phyloP scores from a whole-genome alignment of 2,113 vertebrate genomes.

The Caranx melampygus region DNA sequence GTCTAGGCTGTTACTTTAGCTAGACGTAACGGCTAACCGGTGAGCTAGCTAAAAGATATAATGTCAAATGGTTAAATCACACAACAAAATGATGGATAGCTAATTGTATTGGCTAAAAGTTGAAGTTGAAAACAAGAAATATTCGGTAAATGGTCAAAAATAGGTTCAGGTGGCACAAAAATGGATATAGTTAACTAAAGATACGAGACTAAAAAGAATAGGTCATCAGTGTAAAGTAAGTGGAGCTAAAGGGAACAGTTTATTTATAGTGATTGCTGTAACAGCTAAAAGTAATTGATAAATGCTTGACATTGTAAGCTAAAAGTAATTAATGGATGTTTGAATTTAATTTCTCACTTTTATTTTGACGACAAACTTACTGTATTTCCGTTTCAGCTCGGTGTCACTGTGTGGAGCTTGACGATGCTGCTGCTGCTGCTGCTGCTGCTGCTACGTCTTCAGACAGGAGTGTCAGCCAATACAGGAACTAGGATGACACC shows the following conservation, averaged over 20 bases:
- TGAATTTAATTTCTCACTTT: not conserved
- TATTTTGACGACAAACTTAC: not conserved
- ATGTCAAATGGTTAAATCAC: too few relatives aligned
- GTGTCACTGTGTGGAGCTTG: not conserved
- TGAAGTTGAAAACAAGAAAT: too few relatives aligned
- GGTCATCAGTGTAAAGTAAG: too few relatives aligned
- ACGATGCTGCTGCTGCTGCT: not conserved
- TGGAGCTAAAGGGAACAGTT: too few relatives aligned
- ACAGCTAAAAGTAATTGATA: not conserved
- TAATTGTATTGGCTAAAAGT: too few relatives aligned
- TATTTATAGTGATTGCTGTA: too few relatives aligned
- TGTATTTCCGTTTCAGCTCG: not conserved
- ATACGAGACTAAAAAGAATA: too few relatives aligned
- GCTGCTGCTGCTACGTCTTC: slow-evolving; percentile 17
- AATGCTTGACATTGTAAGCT: not conserved
- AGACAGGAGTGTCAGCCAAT: slow-evolving; percentile 8
- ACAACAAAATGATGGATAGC: not conserved
- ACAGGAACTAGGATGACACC: slow-evolving; percentile 21
- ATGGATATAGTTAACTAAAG: too few relatives aligned
- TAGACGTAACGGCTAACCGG: not conserved
- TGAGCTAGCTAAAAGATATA: too few relatives aligned
- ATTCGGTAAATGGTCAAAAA: too few relatives aligned
- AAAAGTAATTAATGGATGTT: too few relatives aligned
- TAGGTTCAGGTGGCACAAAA: too few relatives aligned
- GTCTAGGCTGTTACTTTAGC: not conserved